Base-by-base conservation (phyloP, 2,888 invertebrate genomes). In the Muscina levida region DNA sequence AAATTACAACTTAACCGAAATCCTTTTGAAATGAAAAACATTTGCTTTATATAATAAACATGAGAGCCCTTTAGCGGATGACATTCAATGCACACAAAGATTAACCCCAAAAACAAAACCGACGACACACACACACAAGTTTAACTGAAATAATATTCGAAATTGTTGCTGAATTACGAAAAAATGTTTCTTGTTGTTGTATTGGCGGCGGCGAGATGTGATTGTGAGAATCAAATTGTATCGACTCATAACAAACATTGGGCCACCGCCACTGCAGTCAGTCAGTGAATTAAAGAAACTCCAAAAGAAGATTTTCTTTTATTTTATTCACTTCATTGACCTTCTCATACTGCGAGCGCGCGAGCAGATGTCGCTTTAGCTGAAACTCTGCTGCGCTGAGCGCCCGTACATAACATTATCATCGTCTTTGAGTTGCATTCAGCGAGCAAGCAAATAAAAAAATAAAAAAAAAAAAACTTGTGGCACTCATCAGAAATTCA, bases 301-400 rank as follows among this genome's bases (percentile, higher is more conserved):
- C 42, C 24, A 39, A 19, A 68, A 24, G 53, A 53, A 13, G 53
- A 53, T 53, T 24, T 53, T 31, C 31, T 31, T 31, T 31, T 31
- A 31, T 31, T 31, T 24, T 66, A 6, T 57, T 53, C 72, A 70
- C 80, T 73, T 65, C 77, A 77, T 80, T 80, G 80, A 80, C 80
- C 80, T 80, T 77, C 77, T 77, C 73, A 77, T 71, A 37, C 80
- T 66, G 24, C 4, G 4, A 4, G 31, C 3, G 31, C 4, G 4
- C 44, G 31, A 31, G 31, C 31, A 31, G 31, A 31, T 31, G 31
- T 31, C 31, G 31, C 24, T 19, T 53, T 13, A 22, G 8, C 24
- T 53, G 22, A 53, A 53, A 24, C 13, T 51, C 22, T 51, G 51
- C 53, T 22, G 31, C 31, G 4, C 4, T 5, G 31, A 24, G 24